Base-by-base conservation (phyloP, 2,888 invertebrate genomes). In the Drosophila pseudotakahashii region DNA sequence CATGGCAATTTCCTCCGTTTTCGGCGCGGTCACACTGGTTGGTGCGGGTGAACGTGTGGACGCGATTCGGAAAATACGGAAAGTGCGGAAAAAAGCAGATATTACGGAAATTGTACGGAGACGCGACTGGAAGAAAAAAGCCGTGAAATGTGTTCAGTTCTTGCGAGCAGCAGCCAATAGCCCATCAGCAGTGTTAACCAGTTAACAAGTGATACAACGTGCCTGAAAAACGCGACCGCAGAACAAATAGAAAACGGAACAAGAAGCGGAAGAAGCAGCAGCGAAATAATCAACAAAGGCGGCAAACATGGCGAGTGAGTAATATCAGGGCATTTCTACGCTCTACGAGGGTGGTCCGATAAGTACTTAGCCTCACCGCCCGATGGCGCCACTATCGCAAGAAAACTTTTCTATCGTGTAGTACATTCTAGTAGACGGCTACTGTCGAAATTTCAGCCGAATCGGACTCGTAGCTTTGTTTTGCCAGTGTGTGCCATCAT, bases 251-350 rank as follows among this genome's bases (percentile, higher is more conserved):
- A 55, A 73, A 7, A 42, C 26, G 26, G 59, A 47, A 19, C 57
- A 11, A 32, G 34, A 32, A 39, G 26, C 30, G 19, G 57, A 54
- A 73, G 47, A 58, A 73, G 60, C 51, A 73, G 53, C 45, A 62
- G 50, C 55, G 72, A 36, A 58, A 66, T 69, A 72, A 71, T 67
- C 72, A 79, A 75, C 73, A 76, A 45, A 74, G 74, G 68, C 66
- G 72, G 73, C 69, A 76, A 66, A 66, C 76, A 89, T 90, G 91
- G 89, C 90, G 80, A 90, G 90, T 90, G 76, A 90, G 90, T 90
- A 90, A 79, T 73, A 78, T 75, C 42, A 30, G 58, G 53, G 51
- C 16, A 45, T 48, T 55, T 63, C 52, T 51, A 3, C 39, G 53
- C 54, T 73, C 52, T 68, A n/a, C n/a, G n/a, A n/a, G n/a, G n/a